Conservation (phyloP, 1,140 invertebrate genomes). For the Zaprionus ornatus region DNA sequence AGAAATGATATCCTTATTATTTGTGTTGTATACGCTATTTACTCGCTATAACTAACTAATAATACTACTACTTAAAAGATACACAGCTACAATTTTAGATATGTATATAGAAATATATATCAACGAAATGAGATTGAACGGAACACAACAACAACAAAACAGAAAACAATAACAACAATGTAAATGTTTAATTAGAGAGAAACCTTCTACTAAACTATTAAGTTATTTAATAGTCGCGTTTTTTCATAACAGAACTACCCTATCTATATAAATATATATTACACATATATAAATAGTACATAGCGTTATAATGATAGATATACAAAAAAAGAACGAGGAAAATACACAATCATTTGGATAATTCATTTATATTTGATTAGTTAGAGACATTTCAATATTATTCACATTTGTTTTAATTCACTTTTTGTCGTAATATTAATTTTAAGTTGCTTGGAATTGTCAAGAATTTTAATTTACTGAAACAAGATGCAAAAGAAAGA, state of each 20-base stretch:
- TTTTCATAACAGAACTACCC: conserved; percentile 52
- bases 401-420: conserved; percentile 41
- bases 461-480: conserved; percentile 29
- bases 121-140: conserved; percentile 18
- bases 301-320: conserved; percentile 35
- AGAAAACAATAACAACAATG: conserved; percentile 31
- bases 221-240: conserved; percentile 58
- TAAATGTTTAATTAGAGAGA: conserved; percentile 4
- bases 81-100: conserved; percentile 26
- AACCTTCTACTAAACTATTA: conserved; percentile 52
- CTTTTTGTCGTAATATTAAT: conserved; percentile 29
- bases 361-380: conserved; percentile 15
- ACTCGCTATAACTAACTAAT: conserved; percentile 39
- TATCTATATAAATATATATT: conserved; percentile 40
- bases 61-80: conserved; percentile 26
- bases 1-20: conserved; percentile 38
- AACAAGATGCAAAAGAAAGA: conserved; percentile 28
- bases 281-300: conserved; percentile 23
- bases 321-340: conserved; percentile 17
- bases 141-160: conserved; percentile 17
- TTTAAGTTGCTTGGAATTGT: conserved; percentile 45
- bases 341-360: conserved; percentile 27
- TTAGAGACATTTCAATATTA: conserved; percentile 8
- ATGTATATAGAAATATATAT: conserved; percentile 22
- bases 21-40: conserved; percentile 42